Base-by-base conservation (phyloP, 2,888 invertebrate genomes). In the Epistrophe eligans region DNA sequence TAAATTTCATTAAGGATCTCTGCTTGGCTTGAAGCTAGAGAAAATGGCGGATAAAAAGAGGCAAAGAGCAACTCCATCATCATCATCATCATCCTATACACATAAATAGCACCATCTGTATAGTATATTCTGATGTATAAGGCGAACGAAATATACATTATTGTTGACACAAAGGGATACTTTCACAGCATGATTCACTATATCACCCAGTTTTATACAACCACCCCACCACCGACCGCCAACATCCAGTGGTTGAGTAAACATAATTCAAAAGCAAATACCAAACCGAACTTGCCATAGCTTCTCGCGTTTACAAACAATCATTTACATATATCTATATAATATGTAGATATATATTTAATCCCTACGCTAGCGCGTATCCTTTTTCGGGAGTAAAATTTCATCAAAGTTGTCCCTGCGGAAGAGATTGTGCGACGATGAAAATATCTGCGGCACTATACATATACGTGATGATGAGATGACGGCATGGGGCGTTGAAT, bases 221-320 rank as follows among this genome's bases (percentile, higher is more conserved):
- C 62, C 62, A 40, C 11, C 10, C 35, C 9, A 48, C 2, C n/a
- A 57, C 52, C 74, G 35, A 1, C 24, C 24, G 24, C 32, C 64
- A 10, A 52, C 35, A 64, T 52, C 48, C 60, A 60, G 72, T 35
- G 58, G 70, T 60, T 48, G 40, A 77, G 79, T 72, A 79, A 79
- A 79, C 64, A 79, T 57, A 72, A 79, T 64, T 79, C 79, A 55
- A 72, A 79, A 40, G 71, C 55, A 70, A 70, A 70, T 66, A 77
- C 77, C n/a, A 52, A 43, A 64, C 62, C 40, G 35, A 45, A 48
- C 77, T 66, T 64, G 66, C 35, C 66, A 52, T 38, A 35, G 70
- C 70, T 55, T 55, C 28, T 70, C 28, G 55, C 19, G 15, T 45
- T 32, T 66, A 48, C 40, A 62, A 62, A 43, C 60, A 62, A 62